Conservation (phyloP, 1,140 invertebrate genomes). For the Stratiolaelaps scimitus region DNA sequence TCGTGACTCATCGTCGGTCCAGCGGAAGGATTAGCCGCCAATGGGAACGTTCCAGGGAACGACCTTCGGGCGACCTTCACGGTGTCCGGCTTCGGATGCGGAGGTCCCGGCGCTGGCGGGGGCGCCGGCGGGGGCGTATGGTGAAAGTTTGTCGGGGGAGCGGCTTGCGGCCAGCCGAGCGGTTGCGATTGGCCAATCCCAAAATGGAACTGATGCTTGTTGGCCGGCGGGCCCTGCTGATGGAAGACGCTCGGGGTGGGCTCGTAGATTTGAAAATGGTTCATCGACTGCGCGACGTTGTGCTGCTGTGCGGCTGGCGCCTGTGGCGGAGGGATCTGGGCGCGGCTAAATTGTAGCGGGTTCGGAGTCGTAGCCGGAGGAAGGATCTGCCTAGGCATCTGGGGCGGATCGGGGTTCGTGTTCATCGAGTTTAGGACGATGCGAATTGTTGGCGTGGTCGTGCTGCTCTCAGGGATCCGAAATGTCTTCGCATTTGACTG, state of each 20-base stretch:
- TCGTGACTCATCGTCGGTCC: too few relatives aligned
- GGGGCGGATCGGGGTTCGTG: background rate
- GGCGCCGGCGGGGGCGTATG: background rate
- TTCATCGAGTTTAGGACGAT: conserved; percentile 27
- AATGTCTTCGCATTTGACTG: background rate
- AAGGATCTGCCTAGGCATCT: background rate
- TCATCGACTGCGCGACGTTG: background rate
- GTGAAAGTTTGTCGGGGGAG: too few relatives aligned
- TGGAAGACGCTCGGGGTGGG: conserved; percentile 8
- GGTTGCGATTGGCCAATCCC: background rate
- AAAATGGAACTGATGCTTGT: background rate
- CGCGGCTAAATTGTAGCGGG: background rate
- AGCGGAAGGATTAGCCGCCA: background rate
- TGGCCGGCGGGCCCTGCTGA: background rate
- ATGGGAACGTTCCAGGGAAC: background rate
- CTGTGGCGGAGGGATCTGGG: conserved; percentile 9
- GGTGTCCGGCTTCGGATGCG: background rate
- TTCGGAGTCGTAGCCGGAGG: background rate
- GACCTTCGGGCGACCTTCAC: conserved; percentile 22
- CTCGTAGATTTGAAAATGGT: conserved; percentile 19
- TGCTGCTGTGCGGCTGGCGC: background rate
- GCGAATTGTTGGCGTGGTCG: conserved; percentile 2
- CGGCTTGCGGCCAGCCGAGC: too few relatives aligned
- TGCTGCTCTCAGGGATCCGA: conserved; percentile 13
- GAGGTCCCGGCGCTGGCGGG: background rate